Evolutionary conservation across 2,113 vertebrate genomes (phyloP).

Genomic region (Octodon degus): DNA sequence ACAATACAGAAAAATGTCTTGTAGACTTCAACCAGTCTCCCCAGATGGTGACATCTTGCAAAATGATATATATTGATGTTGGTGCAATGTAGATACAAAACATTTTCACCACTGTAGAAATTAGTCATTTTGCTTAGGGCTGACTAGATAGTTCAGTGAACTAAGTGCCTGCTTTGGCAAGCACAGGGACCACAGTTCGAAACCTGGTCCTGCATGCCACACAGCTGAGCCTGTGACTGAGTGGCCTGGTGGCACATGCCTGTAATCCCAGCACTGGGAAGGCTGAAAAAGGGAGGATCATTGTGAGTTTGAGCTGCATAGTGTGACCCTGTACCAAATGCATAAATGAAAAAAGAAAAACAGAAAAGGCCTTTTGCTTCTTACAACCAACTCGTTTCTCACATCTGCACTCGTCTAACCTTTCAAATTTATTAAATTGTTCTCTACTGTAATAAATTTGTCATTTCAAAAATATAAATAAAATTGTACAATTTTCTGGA

Average conservation of each 20-base stretch:
- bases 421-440: neutral
- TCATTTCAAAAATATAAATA: neutral
- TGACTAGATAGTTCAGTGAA: no score
- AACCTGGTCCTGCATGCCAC: no score
- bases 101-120: neutral
- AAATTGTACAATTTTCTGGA: neutral
- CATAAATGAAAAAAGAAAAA: no score
- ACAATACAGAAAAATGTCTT: neutral
- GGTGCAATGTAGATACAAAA: neutral
- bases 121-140: neutral
- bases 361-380: neutral
- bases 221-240: no score
- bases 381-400: neutral
- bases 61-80: neutral
- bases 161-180: no score
- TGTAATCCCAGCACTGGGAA: no score
- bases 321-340: no score
- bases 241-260: no score
- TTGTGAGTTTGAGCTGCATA: no score
- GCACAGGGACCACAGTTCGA: no score
- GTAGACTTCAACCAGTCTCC: neutral
- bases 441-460: neutral
- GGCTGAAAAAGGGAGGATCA: no score
- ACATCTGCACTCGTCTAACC: neutral
- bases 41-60: neutral